Evolutionary conservation across 1,140 invertebrate species (phyloP).

Genomic region (Macrocentrus cingulum): DNA sequence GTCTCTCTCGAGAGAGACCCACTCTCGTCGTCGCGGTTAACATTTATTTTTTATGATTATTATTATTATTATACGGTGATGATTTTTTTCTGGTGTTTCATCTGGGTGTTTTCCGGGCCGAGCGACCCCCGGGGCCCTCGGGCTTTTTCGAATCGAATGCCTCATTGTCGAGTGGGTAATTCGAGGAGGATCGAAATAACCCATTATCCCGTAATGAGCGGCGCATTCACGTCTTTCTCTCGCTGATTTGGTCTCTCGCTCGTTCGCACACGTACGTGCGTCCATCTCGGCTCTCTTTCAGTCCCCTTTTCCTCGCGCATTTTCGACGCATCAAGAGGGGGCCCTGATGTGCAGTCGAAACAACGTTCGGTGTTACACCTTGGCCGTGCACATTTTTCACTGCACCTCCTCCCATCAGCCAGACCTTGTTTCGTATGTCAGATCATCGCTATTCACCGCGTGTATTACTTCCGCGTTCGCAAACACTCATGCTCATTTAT

Average conservation of each 20-base stretch:
- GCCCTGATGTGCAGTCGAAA: background rate
- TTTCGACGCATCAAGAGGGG: constrained; percentile 8
- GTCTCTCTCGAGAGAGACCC: background rate
- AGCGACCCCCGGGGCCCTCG: background rate
- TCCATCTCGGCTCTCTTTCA: constrained; percentile 20
- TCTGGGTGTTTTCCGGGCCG: background rate
- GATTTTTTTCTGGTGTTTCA: background rate
- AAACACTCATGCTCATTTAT: background rate
- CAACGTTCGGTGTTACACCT: constrained; percentile 7
- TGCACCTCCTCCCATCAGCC: background rate
- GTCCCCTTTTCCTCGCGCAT: background rate
- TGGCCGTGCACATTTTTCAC: background rate
- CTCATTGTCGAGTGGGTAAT: constrained; percentile 53
- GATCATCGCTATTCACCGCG: background rate
- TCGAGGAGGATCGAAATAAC: constrained; percentile 53
- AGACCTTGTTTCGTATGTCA: constrained; percentile 1
- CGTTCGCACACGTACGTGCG: constrained; percentile 24
- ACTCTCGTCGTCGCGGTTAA: constrained; percentile 1
- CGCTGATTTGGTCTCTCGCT: constrained; percentile 17
- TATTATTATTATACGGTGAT: no score
- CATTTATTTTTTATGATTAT: no score
- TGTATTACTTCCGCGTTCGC: background rate
- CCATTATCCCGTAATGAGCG: constrained; percentile 51
- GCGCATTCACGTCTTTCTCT: constrained; percentile 40
- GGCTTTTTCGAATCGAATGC: constrained; percentile 46